Conservation (phyloP, 1,140 invertebrate species). For the Cotesia vestalis region DNA sequence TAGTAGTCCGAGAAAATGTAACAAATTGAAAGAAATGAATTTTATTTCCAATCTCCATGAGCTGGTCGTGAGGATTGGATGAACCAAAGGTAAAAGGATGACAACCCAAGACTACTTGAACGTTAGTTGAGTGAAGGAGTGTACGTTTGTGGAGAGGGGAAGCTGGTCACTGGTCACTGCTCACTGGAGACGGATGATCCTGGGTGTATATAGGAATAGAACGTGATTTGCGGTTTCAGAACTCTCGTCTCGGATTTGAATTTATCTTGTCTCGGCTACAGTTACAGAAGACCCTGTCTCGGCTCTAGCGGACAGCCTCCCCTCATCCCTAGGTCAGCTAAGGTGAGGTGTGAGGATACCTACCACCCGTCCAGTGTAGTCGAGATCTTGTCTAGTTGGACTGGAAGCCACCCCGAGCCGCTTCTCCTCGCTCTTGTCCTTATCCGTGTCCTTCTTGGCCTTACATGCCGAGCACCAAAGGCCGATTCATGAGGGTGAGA, state of each 20-base stretch:
- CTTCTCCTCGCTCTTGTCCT: conserved; percentile 3
- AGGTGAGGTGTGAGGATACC: no score
- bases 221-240: conserved; percentile 59
- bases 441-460: conserved; percentile 5
- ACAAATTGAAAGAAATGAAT: conserved; percentile 24
- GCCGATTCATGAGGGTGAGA: conserved; percentile 24
- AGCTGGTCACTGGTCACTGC: conserved; percentile 36
- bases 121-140: conserved; percentile 31
- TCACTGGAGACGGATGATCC: conserved; percentile 58
- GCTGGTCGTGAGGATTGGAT: conserved; percentile 24
- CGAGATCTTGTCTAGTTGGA: no score
- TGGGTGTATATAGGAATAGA: conserved; percentile 53
- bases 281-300: not conserved
- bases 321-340: not conserved
- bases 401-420: no score
- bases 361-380: no score
- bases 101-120: conserved; percentile 35
- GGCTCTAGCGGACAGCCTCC: not conserved
- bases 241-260: conserved; percentile 58
- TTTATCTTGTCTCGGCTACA: conserved; percentile 53
- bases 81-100: conserved; percentile 51
- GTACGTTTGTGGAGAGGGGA: conserved; percentile 46
- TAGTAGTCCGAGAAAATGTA: conserved; percentile 3
- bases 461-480: conserved; percentile 2
- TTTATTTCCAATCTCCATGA: conserved; percentile 30